Base-by-base conservation (phyloP, 2,797 vertebrate genomes). In the Harpagifer antarcticus region DNA sequence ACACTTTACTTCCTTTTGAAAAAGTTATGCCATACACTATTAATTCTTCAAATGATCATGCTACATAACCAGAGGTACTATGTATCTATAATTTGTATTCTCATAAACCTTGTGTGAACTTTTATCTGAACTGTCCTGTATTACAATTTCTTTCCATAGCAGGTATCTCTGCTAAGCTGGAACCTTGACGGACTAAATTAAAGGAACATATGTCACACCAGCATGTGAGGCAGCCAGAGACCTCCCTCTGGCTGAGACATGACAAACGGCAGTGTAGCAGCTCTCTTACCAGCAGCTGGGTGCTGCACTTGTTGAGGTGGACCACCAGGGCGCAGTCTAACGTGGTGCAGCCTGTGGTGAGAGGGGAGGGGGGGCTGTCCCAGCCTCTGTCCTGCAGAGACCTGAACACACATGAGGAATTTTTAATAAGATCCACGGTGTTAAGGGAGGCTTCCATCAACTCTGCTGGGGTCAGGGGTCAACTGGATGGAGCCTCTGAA, bases 281-380 rank as follows among this genome's bases (percentile, higher is more conserved):
- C 45, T 69, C 0, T 67, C 96, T 93, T 91, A 99, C 98, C 97
- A 98, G 89, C 45, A 99, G 92, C 87, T 98, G 95, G 55, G 76
- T 74, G 78, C 94, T 97, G 93, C 97, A 99, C 90, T 95, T 95
- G 88, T 93, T 93, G 67, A 99, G 89, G 79, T 99, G 98, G 58
- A 95, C 92, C 88, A 96, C 93, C 74, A 99, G 91, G 58, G 95
- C 90, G 74, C 87, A 86, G 79, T 99, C 97, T 81, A 99, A 93
- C 69, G 93, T 77, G 54, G 89, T 79, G 33, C 92, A 97, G 80
- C 96, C 95, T 0, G 97, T 97, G 86, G 96, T 97, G 85, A 98
- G 91, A 45, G 96, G 95, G 0, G 62, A 64, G 23, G 89, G 78
- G 55, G 91, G 92, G 53, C 91, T 87, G 45, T 96, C 94, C 15